Evolutionary conservation across 2,888 invertebrate species (phyloP), one percentile per base, ranked within the genome.

Genomic region (Agriopis aurantiaria): DNA sequence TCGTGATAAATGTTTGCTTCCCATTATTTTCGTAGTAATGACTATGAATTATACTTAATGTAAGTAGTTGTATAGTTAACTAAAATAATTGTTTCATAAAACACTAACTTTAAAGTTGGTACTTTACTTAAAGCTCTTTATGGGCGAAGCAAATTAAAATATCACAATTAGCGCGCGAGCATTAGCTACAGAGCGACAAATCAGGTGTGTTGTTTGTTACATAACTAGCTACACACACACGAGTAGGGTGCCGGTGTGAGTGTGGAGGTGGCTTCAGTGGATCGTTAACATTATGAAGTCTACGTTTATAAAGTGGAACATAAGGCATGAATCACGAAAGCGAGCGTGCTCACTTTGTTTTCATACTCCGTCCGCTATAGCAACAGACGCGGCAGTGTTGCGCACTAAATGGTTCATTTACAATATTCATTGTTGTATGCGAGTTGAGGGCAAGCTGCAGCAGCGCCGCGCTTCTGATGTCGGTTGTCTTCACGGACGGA

Each of bases 221-320:
- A 58, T 12, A 11, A 52, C 45, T 51, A 43, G 43, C 46, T 7
- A 23, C 56, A 45, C 61, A 52, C 65, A 61, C 23, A 41, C 52
- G 40, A 40, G 56, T 45, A 14, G 9, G 33, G 52, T 46, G 68
- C 51, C 11, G 11, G 53, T 45, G 52, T 56, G 61, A 43, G 45
- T 43, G 52, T 58, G 12, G 46, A 45, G 40, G 55, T 11, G 66
- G 60, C 60, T 75, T 71, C 68, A 74, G 66, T 66, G 66, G 73
- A 75, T 80, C 78, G 81, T 85, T 82, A 81, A 79, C 80, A 80
- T 80, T 82, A 77, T 82, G 80, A 84, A 81, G 81, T 80, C 78
- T 75, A 75, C 75, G 82, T 69, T 64, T 65, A 56, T 77, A 83
- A 85, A 85, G 84, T 78, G 83, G 83, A 85, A 82, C 82, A 80